These are phyloP conservation scores for Nematostella vectensis DNA, from an alignment of 92 coral and sea anemone species.

Conservation along the genomic window DNA sequence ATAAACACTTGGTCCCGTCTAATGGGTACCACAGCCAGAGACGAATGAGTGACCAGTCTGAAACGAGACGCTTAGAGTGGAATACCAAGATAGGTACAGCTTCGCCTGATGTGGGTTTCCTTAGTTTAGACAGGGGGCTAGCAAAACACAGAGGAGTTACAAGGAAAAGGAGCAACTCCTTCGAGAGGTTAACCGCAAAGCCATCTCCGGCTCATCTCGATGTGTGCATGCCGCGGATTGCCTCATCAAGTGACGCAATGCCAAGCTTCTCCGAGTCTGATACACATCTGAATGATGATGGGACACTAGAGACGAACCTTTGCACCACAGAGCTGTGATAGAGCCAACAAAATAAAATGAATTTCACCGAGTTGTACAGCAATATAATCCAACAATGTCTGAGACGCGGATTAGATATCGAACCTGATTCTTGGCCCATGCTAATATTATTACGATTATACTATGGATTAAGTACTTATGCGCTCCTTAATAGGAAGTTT, in stretches of 20 bases:
- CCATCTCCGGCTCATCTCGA: background rate
- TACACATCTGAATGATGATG: conserved; percentile 1
- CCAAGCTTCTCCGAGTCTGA: background rate
- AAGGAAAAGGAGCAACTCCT: background rate
- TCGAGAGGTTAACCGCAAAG: conserved; percentile 2
- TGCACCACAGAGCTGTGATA: conserved; percentile 5
- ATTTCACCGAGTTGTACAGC: too few species aligned
- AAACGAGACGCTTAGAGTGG: background rate
- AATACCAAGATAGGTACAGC: background rate
- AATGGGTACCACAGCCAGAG: background rate
- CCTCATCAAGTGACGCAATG: background rate
- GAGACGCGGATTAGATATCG: too few species aligned
- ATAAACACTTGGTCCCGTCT: background rate
- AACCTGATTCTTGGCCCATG: too few species aligned
- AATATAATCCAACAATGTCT: too few species aligned
- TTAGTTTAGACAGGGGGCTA: background rate
- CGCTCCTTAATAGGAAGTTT: background rate
- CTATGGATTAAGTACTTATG: background rate
- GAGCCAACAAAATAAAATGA: too few species aligned
- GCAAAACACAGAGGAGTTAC: background rate
- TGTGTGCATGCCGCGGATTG: background rate
- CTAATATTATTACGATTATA: too few species aligned
- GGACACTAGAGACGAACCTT: conserved; percentile 2
- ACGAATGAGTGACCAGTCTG: background rate
- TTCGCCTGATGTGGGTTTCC: background rate